Conservation (phyloP, 2,888 invertebrate species). For the Dysmachus trigonus region DNA sequence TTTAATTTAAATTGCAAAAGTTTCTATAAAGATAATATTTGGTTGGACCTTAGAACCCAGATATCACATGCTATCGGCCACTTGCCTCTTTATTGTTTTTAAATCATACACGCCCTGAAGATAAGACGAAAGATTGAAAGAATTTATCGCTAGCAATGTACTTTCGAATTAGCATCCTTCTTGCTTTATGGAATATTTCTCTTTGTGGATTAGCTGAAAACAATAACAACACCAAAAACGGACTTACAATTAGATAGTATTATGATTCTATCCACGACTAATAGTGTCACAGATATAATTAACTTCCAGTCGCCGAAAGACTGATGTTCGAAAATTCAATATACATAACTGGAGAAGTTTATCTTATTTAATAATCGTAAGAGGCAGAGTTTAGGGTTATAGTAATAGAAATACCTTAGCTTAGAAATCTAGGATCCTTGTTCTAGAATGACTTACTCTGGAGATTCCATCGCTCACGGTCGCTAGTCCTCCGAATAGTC, state of each 20-base stretch:
- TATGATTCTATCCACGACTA: not conserved
- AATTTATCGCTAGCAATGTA: not conserved
- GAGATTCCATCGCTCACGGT: not conserved
- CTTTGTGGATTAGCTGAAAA: too few species aligned
- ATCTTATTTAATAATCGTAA: not conserved
- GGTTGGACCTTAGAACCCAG: not conserved
- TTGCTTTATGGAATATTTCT: not conserved
- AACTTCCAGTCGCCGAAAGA: not conserved
- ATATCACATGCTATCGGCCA: not conserved
- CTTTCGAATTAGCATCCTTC: not conserved
- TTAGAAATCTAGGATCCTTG: not conserved
- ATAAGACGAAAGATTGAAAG: not conserved
- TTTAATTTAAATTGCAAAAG: not conserved
- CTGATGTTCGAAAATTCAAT: not conserved
- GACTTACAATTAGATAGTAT: too few species aligned
- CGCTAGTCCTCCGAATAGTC: not conserved
- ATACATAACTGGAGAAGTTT: not conserved
- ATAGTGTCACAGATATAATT: not conserved
- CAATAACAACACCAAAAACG: not conserved
- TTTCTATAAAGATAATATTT: not conserved
- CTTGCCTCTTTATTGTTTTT: not conserved
- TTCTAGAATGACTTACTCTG: not conserved
- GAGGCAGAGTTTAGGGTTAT: not conserved
- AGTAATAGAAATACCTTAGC: not conserved
- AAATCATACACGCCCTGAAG: not conserved